A percentile compares a stretch with the other conserved stretches of the same genome.
phyloP scores from a whole-genome alignment of 2,113 vertebrate species.

The Sorex araneus region DNA sequence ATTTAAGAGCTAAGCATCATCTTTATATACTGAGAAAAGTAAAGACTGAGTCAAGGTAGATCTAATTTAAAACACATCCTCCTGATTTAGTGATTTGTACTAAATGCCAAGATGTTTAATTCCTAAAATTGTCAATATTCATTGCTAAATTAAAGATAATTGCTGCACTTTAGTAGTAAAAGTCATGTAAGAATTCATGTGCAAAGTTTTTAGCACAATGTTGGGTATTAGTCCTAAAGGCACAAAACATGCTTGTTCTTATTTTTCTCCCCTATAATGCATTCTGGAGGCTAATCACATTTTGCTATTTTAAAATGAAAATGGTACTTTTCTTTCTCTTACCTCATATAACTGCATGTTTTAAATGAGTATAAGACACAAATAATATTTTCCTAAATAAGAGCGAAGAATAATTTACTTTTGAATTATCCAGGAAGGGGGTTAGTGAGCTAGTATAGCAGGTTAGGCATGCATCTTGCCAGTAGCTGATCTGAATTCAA shows the following conservation, averaged over 20 bases:
- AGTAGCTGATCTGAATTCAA: too few relatives aligned
- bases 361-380: background rate
- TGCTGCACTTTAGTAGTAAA: background rate
- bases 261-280: too few relatives aligned
- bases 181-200: background rate
- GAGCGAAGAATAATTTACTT: background rate
- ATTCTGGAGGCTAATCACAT: background rate
- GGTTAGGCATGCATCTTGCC: too few relatives aligned
- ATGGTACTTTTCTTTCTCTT: background rate
- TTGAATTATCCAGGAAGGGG: too few relatives aligned
- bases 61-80: background rate
- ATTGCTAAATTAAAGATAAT: slow-evolving; percentile 44
- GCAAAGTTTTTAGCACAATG: background rate
- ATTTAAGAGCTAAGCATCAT: background rate
- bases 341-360: background rate
- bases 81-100: background rate
- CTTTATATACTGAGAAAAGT: background rate
- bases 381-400: slow-evolving; percentile 4
- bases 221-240: background rate
- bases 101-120: background rate
- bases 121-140: background rate
- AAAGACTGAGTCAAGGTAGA: background rate
- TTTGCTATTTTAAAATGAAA: background rate
- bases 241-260: background rate
- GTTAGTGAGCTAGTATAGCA: too few relatives aligned